Base-by-base conservation (phyloP, 2,797 vertebrate species). In the Streptopelia turtur region DNA sequence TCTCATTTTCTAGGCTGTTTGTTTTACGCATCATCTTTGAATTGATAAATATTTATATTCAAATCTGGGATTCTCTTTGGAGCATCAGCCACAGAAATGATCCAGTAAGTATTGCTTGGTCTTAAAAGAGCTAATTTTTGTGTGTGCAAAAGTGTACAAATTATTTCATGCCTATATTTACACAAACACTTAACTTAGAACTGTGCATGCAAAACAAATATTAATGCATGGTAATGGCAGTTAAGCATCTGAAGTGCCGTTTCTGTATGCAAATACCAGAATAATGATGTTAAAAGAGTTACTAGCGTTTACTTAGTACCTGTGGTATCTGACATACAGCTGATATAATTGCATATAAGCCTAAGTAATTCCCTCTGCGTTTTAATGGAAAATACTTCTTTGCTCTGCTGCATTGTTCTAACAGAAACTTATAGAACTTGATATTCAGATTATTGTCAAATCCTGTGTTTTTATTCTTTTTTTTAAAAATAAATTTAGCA, bases 1-100 rank as follows among this genome's bases (percentile, higher is more conserved):
- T 87, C 92, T 95, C 72, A 84, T 97, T 97, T 83, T 87, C 89
- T 93, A 87, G 65, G 76, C 65, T 97, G 79, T 88, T 97, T 97
- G 92, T 83, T 95, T 90, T 75, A 74, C 31, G 76, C 83, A 70
- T 90, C 87, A 83, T 90, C 93, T 96, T 95, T 56, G 76, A 89
- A 89, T 55, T 90, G 89, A 60, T 93, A 89, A 91, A 88, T 93
- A 88, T 97, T 97, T 96, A 43, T 89, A 83, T 71, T 94, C 41
- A 79, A 89, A 10, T 33, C 69, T 78, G 79, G 74, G 94, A 50
- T 87, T 93, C 89, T 82, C 27, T 87, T 93, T 88, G 96, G 89
- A 96, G 78, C 78, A 83, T 55, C 79, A 71, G 88, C 60, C 93
- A 52, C n/a, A 30, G 2, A 49, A 70, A 20, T 23, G 66, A 79